Base-by-base conservation (phyloP, 2,113 vertebrate genomes). In the Gila orcuttii region DNA sequence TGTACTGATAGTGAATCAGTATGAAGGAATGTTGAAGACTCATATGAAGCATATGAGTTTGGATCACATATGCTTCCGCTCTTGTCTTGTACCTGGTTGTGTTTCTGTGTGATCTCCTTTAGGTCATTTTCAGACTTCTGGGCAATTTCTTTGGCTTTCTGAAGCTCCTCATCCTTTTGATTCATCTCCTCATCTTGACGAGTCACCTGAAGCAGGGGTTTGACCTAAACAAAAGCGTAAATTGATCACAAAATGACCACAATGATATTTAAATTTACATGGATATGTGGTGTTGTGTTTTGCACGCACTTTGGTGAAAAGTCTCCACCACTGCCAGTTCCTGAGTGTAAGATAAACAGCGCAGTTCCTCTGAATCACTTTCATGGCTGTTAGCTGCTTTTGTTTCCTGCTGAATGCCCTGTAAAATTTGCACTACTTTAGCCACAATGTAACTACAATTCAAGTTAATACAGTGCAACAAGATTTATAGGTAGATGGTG, bases 271-370 rank as follows among this genome's bases (percentile, higher is more conserved):
- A 21, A 36, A 73, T 21, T 13, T 45, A 68, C 33, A 39, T 39
- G 3, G 13, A 9, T 25, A 31, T 25, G 19, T 79, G 19, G 13
- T 21, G 23, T 13, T 60, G 17, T 23, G 36, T 60, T 79, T 42
- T n/a, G 17, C 7, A 39, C 93, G 60, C 91, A 97, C 98, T 94
- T 99, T 99, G 28, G 97, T 99, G 87, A 99, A 99, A 19, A 99
- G 95, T 79, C 97, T 93, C 98, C 98, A 99, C 98, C 98, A 99
- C 87, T 99, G 98, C 98, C 98, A 99, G 93, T 98, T 98, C 82
- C 95, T 95, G 76, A 99, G 96, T 86, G 96, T 98, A 81, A 99
- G 96, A 92, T 98, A 99, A 90, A 97, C 97, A 8, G 97, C 96
- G 0, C 97, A 98, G 73, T 99, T 99, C 89, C 98, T 96, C 90